Conservation (phyloP, 2,113 vertebrate genomes). For the Sander lucioperca region DNA sequence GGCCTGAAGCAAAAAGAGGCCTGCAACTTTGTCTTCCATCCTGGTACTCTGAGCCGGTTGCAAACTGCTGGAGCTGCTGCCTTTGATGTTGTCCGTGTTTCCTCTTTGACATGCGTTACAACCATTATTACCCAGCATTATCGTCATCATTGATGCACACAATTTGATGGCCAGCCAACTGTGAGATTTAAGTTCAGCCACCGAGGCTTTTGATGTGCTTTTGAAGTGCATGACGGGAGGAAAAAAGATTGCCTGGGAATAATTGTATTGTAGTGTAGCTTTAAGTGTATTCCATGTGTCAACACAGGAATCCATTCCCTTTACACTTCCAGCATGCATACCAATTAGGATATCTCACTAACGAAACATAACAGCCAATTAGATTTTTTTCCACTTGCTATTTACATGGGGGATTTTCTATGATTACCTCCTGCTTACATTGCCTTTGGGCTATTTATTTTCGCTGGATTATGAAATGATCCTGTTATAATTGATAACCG, state of each 20-base stretch:
- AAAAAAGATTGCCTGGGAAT: slow-evolving; percentile 11
- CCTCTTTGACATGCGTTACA: slow-evolving; percentile 45
- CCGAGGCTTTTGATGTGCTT: slow-evolving; percentile 40
- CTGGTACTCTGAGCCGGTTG: slow-evolving; percentile 22
- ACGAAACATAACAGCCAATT: slow-evolving; percentile 43
- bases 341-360: slow-evolving; percentile 52
- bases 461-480: slow-evolving; percentile 54
- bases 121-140: slow-evolving; percentile 51
- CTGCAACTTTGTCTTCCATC: slow-evolving; percentile 45
- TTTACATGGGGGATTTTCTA: slow-evolving; percentile 51
- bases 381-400: slow-evolving; percentile 26
- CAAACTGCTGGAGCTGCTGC: slow-evolving; percentile 27
- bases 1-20: neutral
- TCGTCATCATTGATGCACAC: slow-evolving; percentile 42
- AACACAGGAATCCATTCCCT: slow-evolving; percentile 46
- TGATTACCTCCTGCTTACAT: slow-evolving; percentile 53
- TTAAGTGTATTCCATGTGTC: slow-evolving; percentile 40
- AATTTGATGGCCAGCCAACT: slow-evolving; percentile 54
- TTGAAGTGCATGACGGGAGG: neutral
- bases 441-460: slow-evolving; percentile 56
- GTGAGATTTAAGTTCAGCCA: slow-evolving; percentile 42
- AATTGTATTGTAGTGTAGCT: slow-evolving; percentile 25
- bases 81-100: slow-evolving; percentile 46
- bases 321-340: slow-evolving; percentile 41
- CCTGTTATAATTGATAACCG: slow-evolving; percentile 32